Conservation (phyloP, 35 echinoderm and acorn worm genomes). For the Acanthaster planci region DNA sequence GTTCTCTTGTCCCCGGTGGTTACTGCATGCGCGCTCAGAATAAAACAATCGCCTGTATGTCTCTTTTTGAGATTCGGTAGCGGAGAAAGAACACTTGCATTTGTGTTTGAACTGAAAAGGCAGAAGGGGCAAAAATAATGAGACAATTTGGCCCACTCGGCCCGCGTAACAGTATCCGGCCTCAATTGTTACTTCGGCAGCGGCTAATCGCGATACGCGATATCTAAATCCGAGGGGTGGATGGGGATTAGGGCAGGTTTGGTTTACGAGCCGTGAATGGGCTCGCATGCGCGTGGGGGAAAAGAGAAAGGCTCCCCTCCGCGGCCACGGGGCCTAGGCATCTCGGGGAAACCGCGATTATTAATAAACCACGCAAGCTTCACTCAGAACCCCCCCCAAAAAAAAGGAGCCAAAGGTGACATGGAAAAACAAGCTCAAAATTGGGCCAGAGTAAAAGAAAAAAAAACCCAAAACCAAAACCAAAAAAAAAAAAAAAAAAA, state of each 20-base stretch:
- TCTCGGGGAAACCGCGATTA: constrained; percentile 8
- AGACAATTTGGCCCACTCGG: constrained; percentile 4
- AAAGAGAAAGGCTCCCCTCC: not conserved
- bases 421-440: constrained; percentile 22
- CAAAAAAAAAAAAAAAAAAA: too few species aligned
- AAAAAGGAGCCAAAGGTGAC: not conserved
- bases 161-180: constrained; percentile 19
- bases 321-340: not conserved
- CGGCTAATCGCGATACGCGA: constrained; percentile 22
- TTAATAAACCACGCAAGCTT: constrained; percentile 20
- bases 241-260: constrained; percentile 22
- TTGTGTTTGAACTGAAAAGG: not conserved
- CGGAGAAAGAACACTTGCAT: constrained; percentile 16
- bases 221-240: constrained; percentile 28
- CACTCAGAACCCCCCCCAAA: not conserved
- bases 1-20: not conserved
- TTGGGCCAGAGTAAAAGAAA: constrained; percentile 8
- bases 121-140: constrained; percentile 9
- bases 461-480: too few species aligned
- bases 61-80: not conserved
- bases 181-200: constrained; percentile 11
- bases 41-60: not conserved
- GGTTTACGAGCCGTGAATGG: constrained; percentile 15
- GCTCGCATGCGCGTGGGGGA: constrained; percentile 1
- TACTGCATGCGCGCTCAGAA: too few species aligned